Base-by-base conservation (phyloP, 2,797 vertebrate genomes). In the Ispidina picta region DNA sequence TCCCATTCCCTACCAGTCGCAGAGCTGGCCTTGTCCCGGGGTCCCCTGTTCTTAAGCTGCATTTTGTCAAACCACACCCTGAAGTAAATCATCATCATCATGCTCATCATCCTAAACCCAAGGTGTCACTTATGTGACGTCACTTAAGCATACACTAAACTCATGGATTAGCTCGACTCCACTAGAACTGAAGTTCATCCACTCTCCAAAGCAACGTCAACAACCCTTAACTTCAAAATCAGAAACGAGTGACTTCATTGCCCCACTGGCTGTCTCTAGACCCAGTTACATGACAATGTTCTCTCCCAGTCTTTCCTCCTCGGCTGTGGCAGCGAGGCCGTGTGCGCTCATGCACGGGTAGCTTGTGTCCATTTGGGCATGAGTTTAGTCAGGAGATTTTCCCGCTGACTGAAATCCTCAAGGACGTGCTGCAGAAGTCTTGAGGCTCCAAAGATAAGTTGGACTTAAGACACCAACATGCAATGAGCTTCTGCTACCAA, bases 201-300 rank as follows among this genome's bases (percentile, higher is more conserved):
- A 0, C 84, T 83, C 92, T 88, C 84, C 82, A 29, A 76, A 93
- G 70, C 35, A 19, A 93, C 26, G 64, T 81, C 74, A 35, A 51
- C 79, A 88, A 81, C 33, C 83, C 52, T 94, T 77, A 88, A 55
- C 83, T 89, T 94, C 94, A 93, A 49, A 70, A 44, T 88, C 84
- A 75, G 78, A 60, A 80, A 52, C 46, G 54, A 72, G 75, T 58
- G 85, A 91, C 91, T 93, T n/a, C 81, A 15, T 80, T 84, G 92
- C 83, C 88, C 77, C 89, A 15, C 48, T 22, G 51, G 78, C 81
- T 76, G 82, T 76, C 64, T 80, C n/a, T 12, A 91, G 75, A 43
- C 82, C 44, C 81, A 22, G 62, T 3, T 12, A 58, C 31, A 5
- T 6, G 63, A 73, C 83, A 68, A 21, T 31, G 12, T 44, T 70